A percentile compares a stretch with the other conserved stretches of the same genome.
Evolutionary conservation across 1,140 invertebrate species (phyloP).

Genomic region (Leptonema lineaticorne): DNA sequence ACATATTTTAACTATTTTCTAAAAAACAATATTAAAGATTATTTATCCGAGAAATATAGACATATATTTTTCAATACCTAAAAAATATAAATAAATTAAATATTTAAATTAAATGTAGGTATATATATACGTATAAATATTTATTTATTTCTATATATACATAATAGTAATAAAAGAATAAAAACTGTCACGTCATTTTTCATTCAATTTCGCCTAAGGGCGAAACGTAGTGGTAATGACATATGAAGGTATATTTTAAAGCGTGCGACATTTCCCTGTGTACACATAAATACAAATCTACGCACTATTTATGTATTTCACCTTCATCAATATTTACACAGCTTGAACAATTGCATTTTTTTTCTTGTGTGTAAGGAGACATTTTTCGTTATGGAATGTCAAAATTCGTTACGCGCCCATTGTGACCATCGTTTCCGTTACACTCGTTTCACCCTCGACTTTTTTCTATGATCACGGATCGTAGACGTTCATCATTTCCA

Average conservation of each 20-base stretch:
- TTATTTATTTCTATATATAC: too few relatives aligned
- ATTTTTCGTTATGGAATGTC: conserved; percentile 30
- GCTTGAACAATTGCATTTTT: conserved; percentile 38
- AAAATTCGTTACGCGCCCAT: conserved; percentile 37
- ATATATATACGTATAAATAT: too few relatives aligned
- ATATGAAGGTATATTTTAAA: conserved; percentile 11
- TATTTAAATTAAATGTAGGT: too few relatives aligned
- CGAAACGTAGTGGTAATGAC: too few relatives aligned
- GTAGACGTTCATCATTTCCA: background rate
- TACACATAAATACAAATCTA: conserved; percentile 1
- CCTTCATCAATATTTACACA: conserved; percentile 36
- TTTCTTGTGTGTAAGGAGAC: conserved; percentile 33
- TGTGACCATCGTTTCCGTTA: conserved; percentile 38
- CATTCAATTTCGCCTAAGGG: background rate
- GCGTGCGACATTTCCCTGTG: conserved; percentile 1
- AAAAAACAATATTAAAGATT: too few relatives aligned
- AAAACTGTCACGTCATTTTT: background rate
- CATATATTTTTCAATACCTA: too few relatives aligned
- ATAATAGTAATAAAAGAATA: too few relatives aligned
- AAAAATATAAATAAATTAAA: too few relatives aligned
- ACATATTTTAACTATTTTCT: too few relatives aligned
- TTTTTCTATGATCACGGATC: background rate
- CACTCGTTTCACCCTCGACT: too few relatives aligned
- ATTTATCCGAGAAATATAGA: too few relatives aligned
- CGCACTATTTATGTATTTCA: conserved; percentile 7